These are phyloP conservation scores for Piaya cayana DNA, from an alignment of 2,113 vertebrate genomes.

Conservation along the genomic window DNA sequence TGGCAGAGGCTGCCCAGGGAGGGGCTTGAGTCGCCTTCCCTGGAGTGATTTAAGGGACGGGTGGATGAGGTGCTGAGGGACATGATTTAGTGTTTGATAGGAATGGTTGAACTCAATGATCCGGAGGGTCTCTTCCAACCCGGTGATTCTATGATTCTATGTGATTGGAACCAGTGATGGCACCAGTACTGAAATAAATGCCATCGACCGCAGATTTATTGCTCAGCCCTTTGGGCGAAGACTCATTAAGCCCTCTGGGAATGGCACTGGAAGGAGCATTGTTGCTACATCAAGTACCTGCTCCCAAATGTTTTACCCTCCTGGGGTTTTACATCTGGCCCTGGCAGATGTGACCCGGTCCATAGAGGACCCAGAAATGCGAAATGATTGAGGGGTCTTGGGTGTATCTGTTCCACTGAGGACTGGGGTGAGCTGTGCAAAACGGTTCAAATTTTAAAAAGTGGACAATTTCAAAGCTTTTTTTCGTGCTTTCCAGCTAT, in stretches of 20 bases:
- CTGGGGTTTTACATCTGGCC: background rate
- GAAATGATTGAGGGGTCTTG: background rate
- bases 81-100: no score
- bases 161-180: background rate
- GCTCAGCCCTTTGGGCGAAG: background rate
- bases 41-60: no score
- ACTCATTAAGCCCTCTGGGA: background rate
- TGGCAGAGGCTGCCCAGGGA: no score
- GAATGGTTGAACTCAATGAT: no score
- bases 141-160: no score
- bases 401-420: background rate
- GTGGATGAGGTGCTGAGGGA: no score
- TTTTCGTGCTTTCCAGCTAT: background rate
- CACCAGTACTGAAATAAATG: background rate
- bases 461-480: background rate
- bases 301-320: background rate
- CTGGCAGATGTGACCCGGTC: rapidly evolving
- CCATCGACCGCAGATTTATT: background rate
- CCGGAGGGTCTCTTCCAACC: no score
- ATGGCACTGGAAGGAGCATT: background rate
- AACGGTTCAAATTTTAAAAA: background rate
- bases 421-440: background rate
- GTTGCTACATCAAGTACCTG: background rate
- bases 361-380: background rate
- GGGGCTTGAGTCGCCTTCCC: no score